phyloP scores from a whole-genome alignment of 2,888 invertebrate species.

The Tetranychus piercei region DNA sequence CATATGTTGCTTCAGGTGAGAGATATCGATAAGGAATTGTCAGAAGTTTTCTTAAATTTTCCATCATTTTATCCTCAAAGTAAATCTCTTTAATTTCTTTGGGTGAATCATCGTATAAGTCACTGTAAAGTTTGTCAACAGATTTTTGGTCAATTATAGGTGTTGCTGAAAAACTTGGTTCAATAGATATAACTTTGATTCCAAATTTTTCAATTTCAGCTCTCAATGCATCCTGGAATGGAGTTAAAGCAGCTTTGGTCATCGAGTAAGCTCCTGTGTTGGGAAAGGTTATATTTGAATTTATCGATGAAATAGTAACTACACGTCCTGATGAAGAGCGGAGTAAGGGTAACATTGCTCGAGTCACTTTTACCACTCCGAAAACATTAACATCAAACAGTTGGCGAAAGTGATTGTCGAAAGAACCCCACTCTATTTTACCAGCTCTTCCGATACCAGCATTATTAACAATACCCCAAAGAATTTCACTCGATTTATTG shows the following conservation, averaged over 20 bases:
- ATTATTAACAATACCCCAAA: slow-evolving; percentile 16
- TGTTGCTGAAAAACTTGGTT: slow-evolving; percentile 32
- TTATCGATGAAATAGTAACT: slow-evolving; percentile 33
- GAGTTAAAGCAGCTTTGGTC: slow-evolving; percentile 36
- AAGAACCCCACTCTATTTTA: slow-evolving; percentile 12
- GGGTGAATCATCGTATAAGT: not conserved
- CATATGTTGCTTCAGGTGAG: not conserved
- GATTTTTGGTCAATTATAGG: not conserved
- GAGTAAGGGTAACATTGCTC: slow-evolving; percentile 11
- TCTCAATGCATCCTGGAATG: slow-evolving; percentile 33
- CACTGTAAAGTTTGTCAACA: not conserved
- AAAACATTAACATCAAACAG: slow-evolving; percentile 10
- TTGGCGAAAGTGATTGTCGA: slow-evolving; percentile 6
- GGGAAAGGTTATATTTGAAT: slow-evolving; percentile 33
- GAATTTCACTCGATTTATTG: not conserved
- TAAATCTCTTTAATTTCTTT: not conserved
- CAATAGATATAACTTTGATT: slow-evolving; percentile 34
- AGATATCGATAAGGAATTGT: not conserved
- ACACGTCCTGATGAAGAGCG: slow-evolving; percentile 31
- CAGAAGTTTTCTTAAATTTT: not conserved
- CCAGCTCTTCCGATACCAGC: slow-evolving; percentile 9
- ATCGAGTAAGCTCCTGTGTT: slow-evolving; percentile 36
- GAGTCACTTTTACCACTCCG: slow-evolving; percentile 8
- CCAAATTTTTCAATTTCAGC: slow-evolving; percentile 32
- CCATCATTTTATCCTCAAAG: not conserved